Conservation (phyloP, 2,113 vertebrate species). For the Channa argus region DNA sequence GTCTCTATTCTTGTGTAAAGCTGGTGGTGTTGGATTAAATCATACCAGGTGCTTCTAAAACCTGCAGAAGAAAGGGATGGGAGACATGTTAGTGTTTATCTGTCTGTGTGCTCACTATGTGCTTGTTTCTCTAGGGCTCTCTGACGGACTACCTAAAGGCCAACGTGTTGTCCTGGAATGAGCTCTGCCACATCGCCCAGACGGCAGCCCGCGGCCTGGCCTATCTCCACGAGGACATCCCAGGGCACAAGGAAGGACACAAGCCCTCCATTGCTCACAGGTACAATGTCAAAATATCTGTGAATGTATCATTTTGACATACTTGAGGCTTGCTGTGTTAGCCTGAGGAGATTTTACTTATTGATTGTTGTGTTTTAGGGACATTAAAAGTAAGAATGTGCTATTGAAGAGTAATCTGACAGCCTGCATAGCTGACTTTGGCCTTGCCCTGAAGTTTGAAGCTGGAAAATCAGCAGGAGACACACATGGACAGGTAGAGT, state of each 20-base stretch:
- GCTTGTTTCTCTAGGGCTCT: conserved; percentile 86
- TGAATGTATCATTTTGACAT: neutral
- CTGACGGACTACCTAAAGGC: conserved; percentile 97
- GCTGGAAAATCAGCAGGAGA: conserved; percentile 97
- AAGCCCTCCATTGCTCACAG: conserved; percentile 97
- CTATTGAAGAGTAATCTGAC: conserved; percentile 95
- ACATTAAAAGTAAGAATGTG: conserved; percentile 99
- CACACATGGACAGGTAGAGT: conserved; percentile 92
- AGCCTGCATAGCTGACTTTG: conserved; percentile 95
- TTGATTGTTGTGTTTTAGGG: conserved; percentile 80
- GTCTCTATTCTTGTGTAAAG: too few species aligned
- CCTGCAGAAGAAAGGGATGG: too few species aligned
- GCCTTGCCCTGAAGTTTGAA: conserved; percentile 96
- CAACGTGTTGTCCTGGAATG: conserved; percentile 96
- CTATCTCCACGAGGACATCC: conserved; percentile 98
- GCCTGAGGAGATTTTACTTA: neutral
- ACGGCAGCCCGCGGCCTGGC: conserved; percentile 94
- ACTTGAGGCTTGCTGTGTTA: neutral
- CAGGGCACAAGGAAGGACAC: conserved; percentile 95
- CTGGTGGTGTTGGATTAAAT: too few species aligned
- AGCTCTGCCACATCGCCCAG: conserved; percentile 95
- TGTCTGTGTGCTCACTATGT: neutral
- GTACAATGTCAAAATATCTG: conserved; percentile 61
- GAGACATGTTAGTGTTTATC: too few species aligned
- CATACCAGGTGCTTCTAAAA: too few species aligned